Base-by-base conservation (phyloP, 1,140 invertebrate species). In the Aphelenchoides fujianensis region DNA sequence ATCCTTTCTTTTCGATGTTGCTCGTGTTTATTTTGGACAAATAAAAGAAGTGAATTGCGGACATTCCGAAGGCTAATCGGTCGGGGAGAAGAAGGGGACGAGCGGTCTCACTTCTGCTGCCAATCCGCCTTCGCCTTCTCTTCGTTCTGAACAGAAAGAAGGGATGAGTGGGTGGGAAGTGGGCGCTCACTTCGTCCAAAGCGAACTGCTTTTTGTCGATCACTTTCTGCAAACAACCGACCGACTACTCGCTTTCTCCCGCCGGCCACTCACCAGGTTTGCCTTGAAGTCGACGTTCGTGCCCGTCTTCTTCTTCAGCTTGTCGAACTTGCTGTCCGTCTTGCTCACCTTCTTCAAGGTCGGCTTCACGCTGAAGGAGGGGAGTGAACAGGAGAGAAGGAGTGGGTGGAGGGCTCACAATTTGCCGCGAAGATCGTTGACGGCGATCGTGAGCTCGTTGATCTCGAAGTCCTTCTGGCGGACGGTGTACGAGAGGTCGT, bases 151-250 rank as follows among this genome's bases (percentile, higher is more conserved):
- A 74, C 59, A 59, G 36, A 28, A 59, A 32, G 48, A 30, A 52
- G 64, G n/a, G 57, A 72, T 55, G 52, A 30, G 36, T 70, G 37
- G 67, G 9, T 74, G 32, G 64, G 3, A 28, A 9, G 53, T 70
- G n/a, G n/a, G n/a, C n/a, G 62, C 59, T 59, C 9, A 61, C 93
- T 86, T 97, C 94, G 87, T 97, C 94, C 83, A 98, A 89, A 87
- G 92, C 94, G 89, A 96, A 97, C 88, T 97, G 94, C 89, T 95
- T 96, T 91, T 96, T 95, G 88, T 96, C 95, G 80, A 97, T 93
- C 83, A 93, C 92, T 88, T 98, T 98, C 85, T 98, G 90, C n/a
- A n/a, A 88, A n/a, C n/a, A n/a, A n/a, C n/a, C n/a, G n/a, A n/a
- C n/a, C n/a, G n/a, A n/a, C n/a, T n/a, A n/a, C n/a, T 75, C n/a